These are phyloP conservation scores for Pandemis heparana DNA, from an alignment of 2,888 invertebrate genomes.

Conservation along the genomic window DNA sequence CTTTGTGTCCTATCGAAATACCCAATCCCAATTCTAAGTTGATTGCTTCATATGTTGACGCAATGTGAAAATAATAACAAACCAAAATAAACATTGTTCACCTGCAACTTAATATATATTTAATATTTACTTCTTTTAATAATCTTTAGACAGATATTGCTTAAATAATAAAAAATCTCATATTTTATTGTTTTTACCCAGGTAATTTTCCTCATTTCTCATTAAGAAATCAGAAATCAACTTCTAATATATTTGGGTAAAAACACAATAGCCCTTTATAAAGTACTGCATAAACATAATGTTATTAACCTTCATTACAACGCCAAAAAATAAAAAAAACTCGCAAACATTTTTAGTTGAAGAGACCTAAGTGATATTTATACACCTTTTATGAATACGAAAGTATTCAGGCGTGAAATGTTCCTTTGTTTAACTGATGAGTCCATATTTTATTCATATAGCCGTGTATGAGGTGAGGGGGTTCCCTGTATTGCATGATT, in stretches of 20 bases:
- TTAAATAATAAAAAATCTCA: no score
- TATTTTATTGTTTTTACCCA: no score
- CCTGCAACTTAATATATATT: no score
- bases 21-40: not conserved
- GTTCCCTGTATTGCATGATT: conserved; percentile 53
- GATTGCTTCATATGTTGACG: not conserved
- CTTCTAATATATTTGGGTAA: no score
- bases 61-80: not conserved
- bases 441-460: conserved; percentile 80
- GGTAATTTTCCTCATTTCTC: no score
- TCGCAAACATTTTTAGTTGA: conserved; percentile 37
- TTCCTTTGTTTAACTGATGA: conserved; percentile 79
- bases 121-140: no score
- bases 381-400: conserved; percentile 58
- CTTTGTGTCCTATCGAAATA: not conserved
- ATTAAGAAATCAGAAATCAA: no score
- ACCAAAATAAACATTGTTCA: no score
- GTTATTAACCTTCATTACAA: not conserved
- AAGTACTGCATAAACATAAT: no score
- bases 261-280: no score
- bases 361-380: conserved; percentile 61
- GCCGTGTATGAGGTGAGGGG: conserved; percentile 63
- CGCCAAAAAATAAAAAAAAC: conserved; percentile 5
- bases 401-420: conserved; percentile 65
- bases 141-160: no score